These are phyloP conservation scores for Coregonus suidteri DNA, from an alignment of 2,797 vertebrate species.

Conservation along the genomic window DNA sequence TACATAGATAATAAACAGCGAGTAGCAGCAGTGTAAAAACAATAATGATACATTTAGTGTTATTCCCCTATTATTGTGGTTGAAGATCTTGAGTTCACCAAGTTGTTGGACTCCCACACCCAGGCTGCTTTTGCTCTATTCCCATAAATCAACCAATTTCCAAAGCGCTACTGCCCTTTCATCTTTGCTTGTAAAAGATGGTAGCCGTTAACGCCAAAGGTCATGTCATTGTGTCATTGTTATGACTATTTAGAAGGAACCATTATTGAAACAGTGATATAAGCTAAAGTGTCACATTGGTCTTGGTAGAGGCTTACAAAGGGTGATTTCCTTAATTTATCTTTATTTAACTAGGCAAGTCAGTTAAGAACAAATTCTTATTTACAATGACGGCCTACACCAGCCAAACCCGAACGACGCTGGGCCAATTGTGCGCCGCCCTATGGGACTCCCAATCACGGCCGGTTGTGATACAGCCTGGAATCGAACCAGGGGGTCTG, in stretches of 20 bases:
- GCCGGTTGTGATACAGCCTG: too few relatives aligned
- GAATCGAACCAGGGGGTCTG: too few relatives aligned
- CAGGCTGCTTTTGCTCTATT: conserved; percentile 43
- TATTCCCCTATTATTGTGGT: conserved; percentile 70
- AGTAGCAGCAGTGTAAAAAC: too few relatives aligned
- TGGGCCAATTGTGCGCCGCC: too few relatives aligned
- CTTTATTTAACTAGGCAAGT: too few relatives aligned
- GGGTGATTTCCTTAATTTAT: conserved; percentile 22
- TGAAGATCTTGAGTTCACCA: conserved; percentile 39
- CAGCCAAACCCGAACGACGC: too few relatives aligned
- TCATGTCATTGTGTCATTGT: conserved; percentile 65
- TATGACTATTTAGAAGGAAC: conserved; percentile 43
- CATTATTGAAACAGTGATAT: conserved; percentile 21
- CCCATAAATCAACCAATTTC: conserved; percentile 60
- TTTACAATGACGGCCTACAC: too few relatives aligned
- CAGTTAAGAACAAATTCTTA: too few relatives aligned
- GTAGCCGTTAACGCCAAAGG: conserved; percentile 66
- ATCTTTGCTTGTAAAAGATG: conserved; percentile 58
- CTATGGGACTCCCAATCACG: too few relatives aligned
- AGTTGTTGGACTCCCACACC: conserved; percentile 68
- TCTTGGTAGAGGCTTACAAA: conserved; percentile 35
- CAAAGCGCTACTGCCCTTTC: conserved; percentile 33
- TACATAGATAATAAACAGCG: too few relatives aligned
- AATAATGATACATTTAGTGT: conserved; percentile 30
- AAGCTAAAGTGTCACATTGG: conserved; percentile 24